A percentile compares a stretch with the other conserved stretches of the same genome.
phyloP scores from a whole-genome alignment of 2,888 invertebrate genomes.

The Parnassius mnemosyne region DNA sequence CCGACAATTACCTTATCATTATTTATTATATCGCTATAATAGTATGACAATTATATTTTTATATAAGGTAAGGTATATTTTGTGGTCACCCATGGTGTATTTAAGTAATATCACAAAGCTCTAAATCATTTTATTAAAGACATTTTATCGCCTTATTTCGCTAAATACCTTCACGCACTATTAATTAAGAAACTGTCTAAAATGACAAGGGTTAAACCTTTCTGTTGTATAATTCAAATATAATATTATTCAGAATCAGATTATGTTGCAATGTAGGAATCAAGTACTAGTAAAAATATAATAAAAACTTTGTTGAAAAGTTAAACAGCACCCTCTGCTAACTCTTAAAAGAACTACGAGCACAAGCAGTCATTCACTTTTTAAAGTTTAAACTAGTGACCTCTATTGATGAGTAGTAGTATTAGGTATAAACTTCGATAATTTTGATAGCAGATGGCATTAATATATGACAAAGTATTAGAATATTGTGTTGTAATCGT shows the following conservation, averaged over 20 bases:
- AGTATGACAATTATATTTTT: no score
- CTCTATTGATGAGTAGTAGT: conserved; percentile 64
- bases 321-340: conserved; percentile 61
- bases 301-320: background rate
- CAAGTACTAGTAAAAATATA: conserved; percentile 22
- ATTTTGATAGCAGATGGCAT: conserved; percentile 64
- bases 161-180: conserved; percentile 64
- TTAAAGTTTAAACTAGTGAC: conserved; percentile 54
- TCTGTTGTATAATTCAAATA: conserved; percentile 51
- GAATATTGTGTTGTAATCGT: no score
- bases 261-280: conserved; percentile 24
- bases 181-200: conserved; percentile 64
- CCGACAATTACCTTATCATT: no score
- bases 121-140: conserved; percentile 39
- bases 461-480: background rate
- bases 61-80: no score
- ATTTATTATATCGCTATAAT: no score
- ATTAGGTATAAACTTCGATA: conserved; percentile 37
- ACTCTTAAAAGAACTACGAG: conserved; percentile 52
- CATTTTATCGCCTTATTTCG: conserved; percentile 40
- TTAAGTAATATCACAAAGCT: conserved; percentile 6
- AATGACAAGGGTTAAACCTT: conserved; percentile 64
- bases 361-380: conserved; percentile 47
- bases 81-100: no score
- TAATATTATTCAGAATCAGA: conserved; percentile 41